Conservation (phyloP, 2,888 invertebrate species). For the Cantharis rufa region DNA sequence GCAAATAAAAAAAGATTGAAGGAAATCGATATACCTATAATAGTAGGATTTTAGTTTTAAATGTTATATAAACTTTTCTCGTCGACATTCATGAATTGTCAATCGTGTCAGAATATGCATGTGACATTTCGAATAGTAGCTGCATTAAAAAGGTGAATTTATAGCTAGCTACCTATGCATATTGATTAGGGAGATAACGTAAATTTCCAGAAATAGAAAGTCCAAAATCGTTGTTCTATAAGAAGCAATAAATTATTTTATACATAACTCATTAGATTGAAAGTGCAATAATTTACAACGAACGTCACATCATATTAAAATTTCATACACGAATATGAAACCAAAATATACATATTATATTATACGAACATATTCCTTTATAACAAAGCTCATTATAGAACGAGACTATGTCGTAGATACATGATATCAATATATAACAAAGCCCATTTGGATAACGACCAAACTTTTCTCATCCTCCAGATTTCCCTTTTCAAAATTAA, state of each 20-base stretch:
- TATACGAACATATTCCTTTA: conserved; percentile 20
- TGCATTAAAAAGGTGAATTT: background rate
- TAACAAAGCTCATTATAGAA: conserved; percentile 30
- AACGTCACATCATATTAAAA: background rate
- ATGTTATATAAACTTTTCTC: background rate
- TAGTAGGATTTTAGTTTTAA: background rate
- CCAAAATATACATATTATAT: background rate
- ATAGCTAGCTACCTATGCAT: background rate
- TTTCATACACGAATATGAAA: background rate
- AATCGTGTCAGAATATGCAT: background rate
- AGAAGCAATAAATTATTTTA: background rate
- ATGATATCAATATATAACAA: conserved; percentile 32
- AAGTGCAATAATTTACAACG: background rate
- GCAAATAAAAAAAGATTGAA: background rate
- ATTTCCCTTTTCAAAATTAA: conserved; percentile 28
- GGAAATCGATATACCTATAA: background rate
- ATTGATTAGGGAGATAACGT: background rate
- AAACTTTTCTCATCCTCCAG: conserved; percentile 27
- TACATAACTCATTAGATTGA: background rate
- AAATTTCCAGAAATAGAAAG: background rate
- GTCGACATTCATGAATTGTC: background rate
- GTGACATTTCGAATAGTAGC: background rate
- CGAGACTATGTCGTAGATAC: conserved; percentile 27
- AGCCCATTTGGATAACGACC: conserved; percentile 32
- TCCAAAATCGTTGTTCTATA: background rate